Evolutionary conservation across 2,797 vertebrate genomes (phyloP), one percentile per base, ranked within the genome.

Genomic region (Catostomus latipinnis): DNA sequence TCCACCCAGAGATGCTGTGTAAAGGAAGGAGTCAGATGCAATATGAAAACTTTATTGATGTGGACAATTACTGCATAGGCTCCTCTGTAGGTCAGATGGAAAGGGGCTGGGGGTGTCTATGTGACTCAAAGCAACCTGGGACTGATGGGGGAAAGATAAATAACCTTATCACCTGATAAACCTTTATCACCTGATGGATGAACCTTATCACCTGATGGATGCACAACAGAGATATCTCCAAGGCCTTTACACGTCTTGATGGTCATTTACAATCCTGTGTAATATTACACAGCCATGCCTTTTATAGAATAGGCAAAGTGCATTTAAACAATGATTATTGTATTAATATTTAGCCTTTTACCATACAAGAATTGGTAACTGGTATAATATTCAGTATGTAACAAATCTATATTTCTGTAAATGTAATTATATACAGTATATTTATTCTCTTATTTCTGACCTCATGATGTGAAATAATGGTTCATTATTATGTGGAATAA

Each of bases 31-130:
- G 84, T 88, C 90, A 86, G 89, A 90, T 22, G 85, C 90, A 90
- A 92, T 91, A 86, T 91, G 92, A 94, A 90, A 91, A 90, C 82
- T 92, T 92, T 93, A 94, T 94, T 93, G 92, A 92, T 93, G 90
- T 91, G 89, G 92, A 92, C 92, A 93, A 92, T 94, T 92, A 93
- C 86, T 74, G 83, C 81, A 80, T 85, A 88, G 83, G 87, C 87
- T 86, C 83, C 85, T 85, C 91, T 90, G 89, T 92, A 89, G 88
- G 89, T 87, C 85, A 82, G 85, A 86, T 84, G 87, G 84, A 87
- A 87, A 75, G 22, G 83, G 89, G 88, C 84, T 84, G 84, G 86
- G 83, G 87, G 85, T 78, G 83, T 22, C 65, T 86, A 90, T 90
- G 89, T 90, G 86, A 90, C 88, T 91, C 82, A 79, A 89, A 81